phyloP scores from a whole-genome alignment of 2,797 vertebrate species.

The Mastacembelus armatus region DNA sequence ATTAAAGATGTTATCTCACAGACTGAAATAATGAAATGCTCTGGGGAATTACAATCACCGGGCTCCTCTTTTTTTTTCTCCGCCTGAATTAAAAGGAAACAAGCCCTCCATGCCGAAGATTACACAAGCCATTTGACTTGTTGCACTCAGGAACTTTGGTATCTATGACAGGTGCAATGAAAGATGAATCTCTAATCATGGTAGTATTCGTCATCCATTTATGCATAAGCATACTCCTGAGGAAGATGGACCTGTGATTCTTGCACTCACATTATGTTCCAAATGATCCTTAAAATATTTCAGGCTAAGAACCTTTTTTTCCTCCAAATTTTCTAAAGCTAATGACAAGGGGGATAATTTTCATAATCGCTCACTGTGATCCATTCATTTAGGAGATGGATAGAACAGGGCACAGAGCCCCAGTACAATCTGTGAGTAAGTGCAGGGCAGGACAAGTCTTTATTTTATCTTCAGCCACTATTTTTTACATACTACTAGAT shows the following conservation, averaged over 20 bases:
- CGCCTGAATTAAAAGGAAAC: conserved; percentile 72
- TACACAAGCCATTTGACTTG: conserved; percentile 71
- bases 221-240: conserved; percentile 25
- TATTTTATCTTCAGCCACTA: conserved; percentile 36
- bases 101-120: conserved; percentile 59
- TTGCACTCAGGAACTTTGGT: conserved; percentile 62
- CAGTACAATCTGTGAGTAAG: conserved; percentile 61
- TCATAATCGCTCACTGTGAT: conserved; percentile 54
- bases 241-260: conserved; percentile 26
- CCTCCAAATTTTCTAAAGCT: conserved; percentile 25
- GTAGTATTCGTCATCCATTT: conserved; percentile 38
- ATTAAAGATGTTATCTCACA: conserved; percentile 84
- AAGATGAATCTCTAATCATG: conserved; percentile 52
- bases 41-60: conserved; percentile 73
- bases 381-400: conserved; percentile 49
- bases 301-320: conserved; percentile 43
- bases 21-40: conserved; percentile 80
- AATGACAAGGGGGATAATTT: conserved; percentile 51
- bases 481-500: conserved; percentile 65
- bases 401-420: conserved; percentile 57
- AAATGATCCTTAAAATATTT: conserved; percentile 58
- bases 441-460: conserved; percentile 22
- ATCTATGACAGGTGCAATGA: conserved; percentile 28
- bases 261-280: conserved; percentile 24
- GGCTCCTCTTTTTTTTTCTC: conserved; percentile 51